Conservation (phyloP, 2,113 vertebrate genomes). For the Petrocephalus microphthalmus region DNA sequence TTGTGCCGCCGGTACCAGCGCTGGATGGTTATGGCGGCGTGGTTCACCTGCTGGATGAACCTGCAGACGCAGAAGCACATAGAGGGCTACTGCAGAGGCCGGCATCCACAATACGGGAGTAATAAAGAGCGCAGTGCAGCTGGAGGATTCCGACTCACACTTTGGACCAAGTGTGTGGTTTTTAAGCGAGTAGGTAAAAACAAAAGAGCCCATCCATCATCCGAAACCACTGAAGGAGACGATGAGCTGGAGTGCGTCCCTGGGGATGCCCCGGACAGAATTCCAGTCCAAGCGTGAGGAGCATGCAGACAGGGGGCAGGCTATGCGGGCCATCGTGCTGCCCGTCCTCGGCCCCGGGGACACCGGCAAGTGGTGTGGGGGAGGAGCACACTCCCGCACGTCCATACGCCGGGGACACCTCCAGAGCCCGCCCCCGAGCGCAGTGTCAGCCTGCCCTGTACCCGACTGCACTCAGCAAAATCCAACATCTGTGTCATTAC, state of each 20-base stretch:
- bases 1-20: slow-evolving; percentile 79
- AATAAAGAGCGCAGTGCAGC: background rate
- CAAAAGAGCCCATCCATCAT: background rate
- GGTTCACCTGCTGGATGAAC: slow-evolving; percentile 84
- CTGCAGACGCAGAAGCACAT: slow-evolving; percentile 45
- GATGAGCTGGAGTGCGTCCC: background rate
- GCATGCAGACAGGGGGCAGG: background rate
- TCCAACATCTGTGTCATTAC: background rate
- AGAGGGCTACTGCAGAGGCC: background rate
- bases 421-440: background rate
- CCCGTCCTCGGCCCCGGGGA: background rate
- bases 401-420: background rate
- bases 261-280: background rate
- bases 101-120: background rate
- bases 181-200: background rate
- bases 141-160: background rate
- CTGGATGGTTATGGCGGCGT: slow-evolving; percentile 81
- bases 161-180: background rate
- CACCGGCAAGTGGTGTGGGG: background rate
- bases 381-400: background rate
- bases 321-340: background rate
- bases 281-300: background rate
- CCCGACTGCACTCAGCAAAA: background rate
- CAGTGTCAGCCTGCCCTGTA: background rate
- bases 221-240: background rate